Percentiles rank a stretch among this genome's conserved stretches.
These are phyloP conservation scores for Ectemnius lituratus DNA, from an alignment of 2,888 invertebrate species.

Conservation along the genomic window DNA sequence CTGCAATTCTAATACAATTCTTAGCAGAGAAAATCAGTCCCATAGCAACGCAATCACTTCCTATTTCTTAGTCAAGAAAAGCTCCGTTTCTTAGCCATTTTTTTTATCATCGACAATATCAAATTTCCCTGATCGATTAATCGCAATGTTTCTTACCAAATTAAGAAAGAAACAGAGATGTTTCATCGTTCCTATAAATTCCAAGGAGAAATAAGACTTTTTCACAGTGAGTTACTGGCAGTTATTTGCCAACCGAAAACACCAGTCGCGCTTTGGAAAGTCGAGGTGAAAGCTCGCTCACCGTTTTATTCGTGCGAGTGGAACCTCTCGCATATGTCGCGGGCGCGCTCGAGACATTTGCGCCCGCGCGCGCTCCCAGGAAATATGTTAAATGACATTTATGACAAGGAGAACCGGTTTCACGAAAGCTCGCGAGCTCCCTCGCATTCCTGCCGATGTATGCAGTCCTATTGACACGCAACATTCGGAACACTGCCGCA, in stretches of 20 bases:
- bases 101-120: too few relatives aligned
- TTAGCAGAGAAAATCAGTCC: neutral
- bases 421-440: constrained; percentile 43
- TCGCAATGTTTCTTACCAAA: too few relatives aligned
- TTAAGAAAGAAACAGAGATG: too few relatives aligned
- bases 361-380: constrained; percentile 30
- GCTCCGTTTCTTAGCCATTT: too few relatives aligned
- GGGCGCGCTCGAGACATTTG: constrained; percentile 24
- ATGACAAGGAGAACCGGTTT: constrained; percentile 48
- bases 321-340: constrained; percentile 27
- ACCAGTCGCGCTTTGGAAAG: constrained; percentile 49
- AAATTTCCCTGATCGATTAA: too few relatives aligned
- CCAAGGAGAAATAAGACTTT: too few relatives aligned
- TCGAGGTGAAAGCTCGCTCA: constrained; percentile 53
- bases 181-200: too few relatives aligned
- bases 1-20: neutral
- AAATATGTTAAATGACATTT: constrained; percentile 56
- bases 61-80: too few relatives aligned
- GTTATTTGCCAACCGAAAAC: neutral
- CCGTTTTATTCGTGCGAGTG: constrained; percentile 36
- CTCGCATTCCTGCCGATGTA: constrained; percentile 46
- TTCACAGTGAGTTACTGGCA: too few relatives aligned
- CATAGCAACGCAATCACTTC: too few relatives aligned
- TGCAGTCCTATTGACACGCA: constrained; percentile 34
- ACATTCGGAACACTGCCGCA: constrained; percentile 22